Base-by-base conservation (phyloP, 2,113 vertebrate species). In the Coptodon bakossiorum region DNA sequence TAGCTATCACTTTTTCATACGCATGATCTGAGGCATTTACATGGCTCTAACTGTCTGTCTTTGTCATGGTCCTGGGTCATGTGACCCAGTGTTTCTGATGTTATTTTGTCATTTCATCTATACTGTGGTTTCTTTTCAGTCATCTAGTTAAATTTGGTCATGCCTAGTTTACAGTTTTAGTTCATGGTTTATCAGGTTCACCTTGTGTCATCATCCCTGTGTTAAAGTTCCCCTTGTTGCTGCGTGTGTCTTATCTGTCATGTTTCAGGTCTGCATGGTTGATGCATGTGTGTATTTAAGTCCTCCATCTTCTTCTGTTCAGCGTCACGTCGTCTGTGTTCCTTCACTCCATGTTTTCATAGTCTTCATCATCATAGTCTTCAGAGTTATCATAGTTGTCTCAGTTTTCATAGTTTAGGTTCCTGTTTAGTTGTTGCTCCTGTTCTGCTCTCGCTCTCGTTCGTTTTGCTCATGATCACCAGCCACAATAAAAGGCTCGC, bases 111-210 rank as follows among this genome's bases (percentile, higher is more conserved):
- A 14, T 57, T 57, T 29, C 56, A 57, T 57, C 24, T 57, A 2
- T 1, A 29, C 12, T 57, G 12, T 57, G 2, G 56, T 57, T 57
- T 57, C 56, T 57, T 57, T 29, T 29, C 4, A 6, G 31, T 31
- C 6, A 2, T 31, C 31, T 31, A 31, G 31, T 31, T 31, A 31
- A 29, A 31, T 31, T 31, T 2, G 3, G 24, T 57, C 24, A 3
- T 59, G 24, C 7, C 24, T 0, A 0, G 56, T 59, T 59, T 29
- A 29, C 24, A 16, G 24, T 0, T 59, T 59, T 16, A 16, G 24
- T 59, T 59, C 54, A 29, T 14, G 12, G 54, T 27, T 14, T 5
- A 59, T 0, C 56, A 16, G 24, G 24, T 59, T 59, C 56, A 3
- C 56, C 4, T 57, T 27, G 54, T 27, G 54, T 27, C 54, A 27